A percentile compares a stretch with the other conserved stretches of the same genome.
Conservation (phyloP, 2,797 vertebrate genomes). For the Argyrosomus regius region DNA sequence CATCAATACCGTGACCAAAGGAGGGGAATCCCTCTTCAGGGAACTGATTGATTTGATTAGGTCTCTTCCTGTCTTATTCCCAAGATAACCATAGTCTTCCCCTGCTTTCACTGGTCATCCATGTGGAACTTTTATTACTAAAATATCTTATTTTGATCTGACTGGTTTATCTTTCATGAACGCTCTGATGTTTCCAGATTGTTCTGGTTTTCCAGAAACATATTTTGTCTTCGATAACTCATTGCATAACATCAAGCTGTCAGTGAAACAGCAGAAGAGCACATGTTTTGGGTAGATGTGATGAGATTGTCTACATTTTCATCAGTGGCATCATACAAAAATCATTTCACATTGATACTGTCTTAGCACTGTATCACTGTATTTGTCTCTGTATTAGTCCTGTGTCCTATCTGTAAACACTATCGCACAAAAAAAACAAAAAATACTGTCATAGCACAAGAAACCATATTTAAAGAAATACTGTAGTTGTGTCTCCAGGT, state of each 20-base stretch:
- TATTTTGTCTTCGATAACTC: not conserved
- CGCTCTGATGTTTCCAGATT: constrained; percentile 7
- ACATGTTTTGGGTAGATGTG: not conserved
- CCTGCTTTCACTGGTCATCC: constrained; percentile 10
- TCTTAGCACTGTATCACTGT: not conserved
- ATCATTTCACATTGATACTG: not conserved
- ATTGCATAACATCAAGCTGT: constrained; percentile 14
- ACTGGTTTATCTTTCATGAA: not conserved
- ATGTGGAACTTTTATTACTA: not conserved
- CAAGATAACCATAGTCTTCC: constrained; percentile 11
- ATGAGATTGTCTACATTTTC: not conserved
- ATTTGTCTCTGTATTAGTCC: too few relatives aligned
- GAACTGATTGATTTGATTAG: constrained; percentile 60
- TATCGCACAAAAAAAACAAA: too few relatives aligned
- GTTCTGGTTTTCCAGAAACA: not conserved
- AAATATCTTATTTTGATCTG: constrained; percentile 15
- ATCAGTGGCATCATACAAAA: not conserved
- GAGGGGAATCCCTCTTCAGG: constrained; percentile 44
- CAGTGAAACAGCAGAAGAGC: not conserved
- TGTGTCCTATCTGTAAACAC: too few relatives aligned
- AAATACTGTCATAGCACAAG: not conserved
- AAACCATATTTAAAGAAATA: not conserved
- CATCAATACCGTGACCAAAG: constrained; percentile 60
- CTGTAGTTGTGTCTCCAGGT: constrained; percentile 1
- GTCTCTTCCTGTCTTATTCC: constrained; percentile 46